phyloP scores from a whole-genome alignment of 2,113 vertebrate genomes.

The Crotalus tigris region DNA sequence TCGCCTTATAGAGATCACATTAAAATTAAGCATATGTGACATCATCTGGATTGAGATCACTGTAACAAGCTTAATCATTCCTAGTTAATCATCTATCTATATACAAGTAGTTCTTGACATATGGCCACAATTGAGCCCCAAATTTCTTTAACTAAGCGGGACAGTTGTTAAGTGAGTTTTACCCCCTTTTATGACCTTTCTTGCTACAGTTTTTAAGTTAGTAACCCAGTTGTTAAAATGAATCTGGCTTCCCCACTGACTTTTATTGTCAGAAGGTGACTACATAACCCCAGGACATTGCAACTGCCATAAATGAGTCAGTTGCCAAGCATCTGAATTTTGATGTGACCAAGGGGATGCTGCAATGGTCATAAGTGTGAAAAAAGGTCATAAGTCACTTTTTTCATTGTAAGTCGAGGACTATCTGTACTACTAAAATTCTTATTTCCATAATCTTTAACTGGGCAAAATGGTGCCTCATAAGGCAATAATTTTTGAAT shows the following conservation, averaged over 20 bases:
- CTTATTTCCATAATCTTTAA: neutral
- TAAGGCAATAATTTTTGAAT: neutral
- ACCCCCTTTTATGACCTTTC: neutral
- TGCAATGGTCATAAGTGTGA: neutral
- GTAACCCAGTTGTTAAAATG: neutral
- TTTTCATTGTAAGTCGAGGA: neutral
- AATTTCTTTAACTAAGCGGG: neutral
- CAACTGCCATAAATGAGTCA: neutral
- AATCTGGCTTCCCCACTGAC: neutral
- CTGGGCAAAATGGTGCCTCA: neutral
- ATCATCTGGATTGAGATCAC: neutral
- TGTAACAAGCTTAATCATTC: neutral
- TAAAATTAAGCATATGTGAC: neutral
- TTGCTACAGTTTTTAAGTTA: neutral
- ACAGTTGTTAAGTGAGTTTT: neutral
- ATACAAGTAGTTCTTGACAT: neutral
- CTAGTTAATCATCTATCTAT: neutral
- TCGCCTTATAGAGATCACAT: neutral
- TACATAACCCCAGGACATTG: neutral
- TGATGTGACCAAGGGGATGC: neutral
- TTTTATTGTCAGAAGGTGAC: neutral
- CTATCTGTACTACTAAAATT: neutral
- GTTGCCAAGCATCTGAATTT: neutral
- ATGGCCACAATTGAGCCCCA: neutral
- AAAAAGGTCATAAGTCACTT: neutral